Evolutionary conservation across 2,797 vertebrate genomes (phyloP).

Genomic region (Melanotaenia trifasciata): DNA sequence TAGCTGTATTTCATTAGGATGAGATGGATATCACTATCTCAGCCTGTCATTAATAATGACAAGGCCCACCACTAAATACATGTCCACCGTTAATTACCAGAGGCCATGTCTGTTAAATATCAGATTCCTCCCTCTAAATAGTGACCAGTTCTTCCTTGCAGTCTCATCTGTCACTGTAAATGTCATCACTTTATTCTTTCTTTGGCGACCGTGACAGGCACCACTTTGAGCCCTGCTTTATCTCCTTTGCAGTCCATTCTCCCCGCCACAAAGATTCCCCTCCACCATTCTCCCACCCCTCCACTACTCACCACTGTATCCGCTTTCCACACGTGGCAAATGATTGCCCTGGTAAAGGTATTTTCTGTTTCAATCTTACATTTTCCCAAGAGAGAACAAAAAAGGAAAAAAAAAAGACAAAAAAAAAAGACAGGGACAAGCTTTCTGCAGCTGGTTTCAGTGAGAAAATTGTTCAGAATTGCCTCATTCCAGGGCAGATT

Average conservation of each 20-base stretch:
- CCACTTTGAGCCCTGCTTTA: conserved; percentile 85
- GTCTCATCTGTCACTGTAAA: conserved; percentile 96
- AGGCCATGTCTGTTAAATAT: conserved; percentile 94
- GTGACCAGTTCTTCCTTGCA: conserved; percentile 86
- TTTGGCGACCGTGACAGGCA: conserved; percentile 89
- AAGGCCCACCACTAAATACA: conserved; percentile 87
- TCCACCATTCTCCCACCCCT: conserved; percentile 47
- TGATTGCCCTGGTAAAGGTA: conserved; percentile 95
- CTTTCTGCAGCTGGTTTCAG: conserved; percentile 96
- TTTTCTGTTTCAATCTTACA: conserved; percentile 99
- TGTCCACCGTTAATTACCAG: conserved; percentile 92
- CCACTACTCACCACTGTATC: conserved; percentile 92
- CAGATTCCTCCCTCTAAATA: conserved; percentile 91
- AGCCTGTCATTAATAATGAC: conserved; percentile 89
- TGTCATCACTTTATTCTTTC: conserved; percentile 94
- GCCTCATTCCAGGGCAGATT: conserved; percentile 99
- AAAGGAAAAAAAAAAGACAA: conserved; percentile 39
- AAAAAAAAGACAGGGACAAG: conserved; percentile 80
- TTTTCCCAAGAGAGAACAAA: conserved; percentile 96
- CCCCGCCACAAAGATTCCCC: conserved; percentile 90
- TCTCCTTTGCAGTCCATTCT: conserved; percentile 86
- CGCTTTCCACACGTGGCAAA: conserved; percentile 97
- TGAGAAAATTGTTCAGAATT: conserved; percentile 99
- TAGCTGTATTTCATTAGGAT: conserved; percentile 88
- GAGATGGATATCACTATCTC: conserved; percentile 77